phyloP scores from a whole-genome alignment of 2,797 vertebrate species.

The Pelobates cultripes region DNA sequence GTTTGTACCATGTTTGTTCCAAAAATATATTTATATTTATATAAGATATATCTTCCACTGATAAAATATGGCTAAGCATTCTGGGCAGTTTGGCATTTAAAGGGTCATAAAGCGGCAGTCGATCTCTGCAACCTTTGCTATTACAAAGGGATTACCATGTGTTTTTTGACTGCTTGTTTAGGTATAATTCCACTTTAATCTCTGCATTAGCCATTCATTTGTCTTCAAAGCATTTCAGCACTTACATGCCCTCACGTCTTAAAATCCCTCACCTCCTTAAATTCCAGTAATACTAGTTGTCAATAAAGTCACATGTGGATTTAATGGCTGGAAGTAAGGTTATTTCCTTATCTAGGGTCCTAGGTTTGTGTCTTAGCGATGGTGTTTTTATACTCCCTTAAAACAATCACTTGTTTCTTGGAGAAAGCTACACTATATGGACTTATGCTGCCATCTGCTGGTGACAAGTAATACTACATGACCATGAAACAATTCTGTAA shows the following conservation, averaged over 20 bases:
- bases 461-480: not conserved
- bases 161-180: not conserved
- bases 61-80: too few relatives aligned
- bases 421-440: not conserved
- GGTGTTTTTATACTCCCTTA: not conserved
- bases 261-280: not conserved
- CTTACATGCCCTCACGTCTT: not conserved
- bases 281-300: not conserved
- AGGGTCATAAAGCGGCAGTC: not conserved
- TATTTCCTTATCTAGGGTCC: not conserved
- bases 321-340: not conserved
- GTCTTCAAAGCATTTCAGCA: slow-evolving; percentile 16
- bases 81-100: too few relatives aligned
- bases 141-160: not conserved
- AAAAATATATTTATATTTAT: too few relatives aligned
- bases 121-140: not conserved
- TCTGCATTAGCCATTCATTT: not conserved
- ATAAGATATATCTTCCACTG: too few relatives aligned
- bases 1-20: too few relatives aligned
- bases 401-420: not conserved
- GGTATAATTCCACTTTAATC: slow-evolving; percentile 13
- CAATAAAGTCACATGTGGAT: slow-evolving; percentile 1
- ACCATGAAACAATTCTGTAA: too few relatives aligned
- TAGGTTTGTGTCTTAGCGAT: not conserved
- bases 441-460: slow-evolving; percentile 28